A percentile compares a stretch with the other conserved stretches of the same genome.
Evolutionary conservation across 2,888 invertebrate genomes (phyloP).

Genomic region (Nomada goodeniana): DNA sequence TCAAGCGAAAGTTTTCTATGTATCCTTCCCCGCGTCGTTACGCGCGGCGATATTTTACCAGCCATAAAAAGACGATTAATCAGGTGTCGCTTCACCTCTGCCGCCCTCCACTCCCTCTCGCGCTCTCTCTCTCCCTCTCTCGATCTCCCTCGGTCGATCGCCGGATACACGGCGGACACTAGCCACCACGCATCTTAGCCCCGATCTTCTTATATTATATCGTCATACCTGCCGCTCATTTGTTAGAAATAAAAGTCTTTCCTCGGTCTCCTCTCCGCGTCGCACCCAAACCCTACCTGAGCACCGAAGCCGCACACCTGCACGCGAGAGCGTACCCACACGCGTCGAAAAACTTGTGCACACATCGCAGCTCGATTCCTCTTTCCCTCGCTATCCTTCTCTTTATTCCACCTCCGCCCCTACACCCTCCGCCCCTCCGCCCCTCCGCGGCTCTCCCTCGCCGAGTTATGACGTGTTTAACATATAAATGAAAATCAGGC

Average conservation of each 20-base stretch:
- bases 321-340: constrained; percentile 21
- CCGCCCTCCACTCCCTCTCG: neutral
- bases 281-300: constrained; percentile 33
- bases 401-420: constrained; percentile 11
- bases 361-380: constrained; percentile 13
- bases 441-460: constrained; percentile 10
- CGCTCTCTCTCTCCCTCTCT: neutral
- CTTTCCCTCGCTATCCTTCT: constrained; percentile 23
- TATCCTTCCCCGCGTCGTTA: constrained; percentile 41
- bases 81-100: constrained; percentile 44
- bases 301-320: constrained; percentile 44
- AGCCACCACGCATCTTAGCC: constrained; percentile 7
- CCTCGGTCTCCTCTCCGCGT: neutral
- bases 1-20: constrained; percentile 47
- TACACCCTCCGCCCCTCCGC: neutral
- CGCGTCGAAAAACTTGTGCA: constrained; percentile 26
- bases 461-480: constrained; percentile 79
- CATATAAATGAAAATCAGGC: constrained; percentile 81
- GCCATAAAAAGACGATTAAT: constrained; percentile 72
- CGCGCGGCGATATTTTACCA: constrained; percentile 63
- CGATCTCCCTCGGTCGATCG: neutral
- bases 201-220: constrained; percentile 68
- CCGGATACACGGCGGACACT: too few relatives aligned
- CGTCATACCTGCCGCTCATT: constrained; percentile 68
- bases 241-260: constrained; percentile 72